Conservation (phyloP, 1,140 invertebrate species). For the Coenobita brevimanus region DNA sequence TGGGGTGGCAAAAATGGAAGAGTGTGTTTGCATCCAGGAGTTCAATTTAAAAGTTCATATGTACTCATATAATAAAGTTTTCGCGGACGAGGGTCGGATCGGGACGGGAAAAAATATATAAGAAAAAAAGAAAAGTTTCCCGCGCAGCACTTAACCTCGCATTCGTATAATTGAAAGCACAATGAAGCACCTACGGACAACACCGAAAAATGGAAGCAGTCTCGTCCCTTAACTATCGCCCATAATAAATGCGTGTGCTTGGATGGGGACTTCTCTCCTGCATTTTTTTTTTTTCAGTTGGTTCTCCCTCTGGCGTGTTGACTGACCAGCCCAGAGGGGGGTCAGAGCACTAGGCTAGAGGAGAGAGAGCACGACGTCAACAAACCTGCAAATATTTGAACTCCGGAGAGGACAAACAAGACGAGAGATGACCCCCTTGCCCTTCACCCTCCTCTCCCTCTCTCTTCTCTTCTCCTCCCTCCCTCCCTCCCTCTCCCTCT, state of each 20-base stretch:
- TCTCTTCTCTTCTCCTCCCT: too few relatives aligned
- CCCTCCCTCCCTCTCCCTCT: too few relatives aligned
- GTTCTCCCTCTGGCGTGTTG: conserved; percentile 8
- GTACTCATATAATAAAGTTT: conserved; percentile 60
- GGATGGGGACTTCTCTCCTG: too few relatives aligned
- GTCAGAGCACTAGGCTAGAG: conserved; percentile 5
- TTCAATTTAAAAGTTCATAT: conserved; percentile 49
- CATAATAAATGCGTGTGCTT: conserved; percentile 37
- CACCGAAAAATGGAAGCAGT: conserved; percentile 40
- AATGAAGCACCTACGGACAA: conserved; percentile 38
- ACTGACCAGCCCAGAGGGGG: conserved; percentile 30
- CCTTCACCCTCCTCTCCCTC: too few relatives aligned
- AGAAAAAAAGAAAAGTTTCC: not conserved
- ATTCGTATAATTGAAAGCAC: conserved; percentile 56
- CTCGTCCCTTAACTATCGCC: conserved; percentile 37
- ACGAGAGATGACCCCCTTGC: too few relatives aligned
- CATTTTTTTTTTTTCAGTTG: too few relatives aligned
- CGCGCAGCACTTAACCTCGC: conserved; percentile 38
- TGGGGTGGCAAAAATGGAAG: not conserved
- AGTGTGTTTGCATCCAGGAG: conserved; percentile 39
- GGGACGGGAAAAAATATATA: not conserved
- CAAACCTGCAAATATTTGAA: conserved; percentile 48
- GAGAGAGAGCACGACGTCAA: conserved; percentile 31
- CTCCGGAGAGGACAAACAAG: conserved; percentile 27
- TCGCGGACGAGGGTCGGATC: not conserved